Base-by-base conservation (phyloP, 2,113 vertebrate species). In the Isichthys henryi region DNA sequence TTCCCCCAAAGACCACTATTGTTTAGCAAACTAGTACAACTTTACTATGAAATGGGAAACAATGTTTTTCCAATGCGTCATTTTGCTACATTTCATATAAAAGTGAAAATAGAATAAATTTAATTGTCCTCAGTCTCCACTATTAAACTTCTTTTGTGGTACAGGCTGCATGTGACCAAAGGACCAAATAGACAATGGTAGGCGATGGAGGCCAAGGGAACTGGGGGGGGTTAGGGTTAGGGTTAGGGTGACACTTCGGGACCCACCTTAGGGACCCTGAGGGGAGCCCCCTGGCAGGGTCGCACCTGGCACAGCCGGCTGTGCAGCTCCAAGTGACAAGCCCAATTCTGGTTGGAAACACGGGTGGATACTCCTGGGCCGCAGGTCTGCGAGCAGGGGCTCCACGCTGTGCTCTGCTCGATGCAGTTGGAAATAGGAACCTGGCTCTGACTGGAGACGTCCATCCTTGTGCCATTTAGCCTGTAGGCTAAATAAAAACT, bases 301-400 rank as follows among this genome's bases (percentile, higher is more conserved):
- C 96, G 92, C 88, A 93, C 89, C 89, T 95, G 89, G 89, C 98
- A 99, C 48, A 97, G 95, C 17, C 96, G 94, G 9, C 91, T 94
- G 93, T 98, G 97, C 45, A 94, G 95, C 94, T 99, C 97, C 92
- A 98, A 94, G 19, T 95, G 94, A 92, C 98, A 99, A 92, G 92
- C 93, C 2, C 46, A 93, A 89, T 99, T 99, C 95, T 96, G 96
- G 94, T 99, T 99, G 89, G 97, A 97, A 23, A 99, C 94, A 0
- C 98, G 95, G 0, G 94, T 97, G 83, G 98, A 95, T 83, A 98
- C 87, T 0, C 98, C 98, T 0, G 96, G 50, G 0, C 97, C 98
- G 1, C 98, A 99, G 92, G 95, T 97, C 89, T 91, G 94, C 0
- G 98, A 99, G 89, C 98, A 99, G 90, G 96, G 91, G 0, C 96